Base-by-base conservation (phyloP, 2,888 invertebrate species). In the Amphipoea lucens region DNA sequence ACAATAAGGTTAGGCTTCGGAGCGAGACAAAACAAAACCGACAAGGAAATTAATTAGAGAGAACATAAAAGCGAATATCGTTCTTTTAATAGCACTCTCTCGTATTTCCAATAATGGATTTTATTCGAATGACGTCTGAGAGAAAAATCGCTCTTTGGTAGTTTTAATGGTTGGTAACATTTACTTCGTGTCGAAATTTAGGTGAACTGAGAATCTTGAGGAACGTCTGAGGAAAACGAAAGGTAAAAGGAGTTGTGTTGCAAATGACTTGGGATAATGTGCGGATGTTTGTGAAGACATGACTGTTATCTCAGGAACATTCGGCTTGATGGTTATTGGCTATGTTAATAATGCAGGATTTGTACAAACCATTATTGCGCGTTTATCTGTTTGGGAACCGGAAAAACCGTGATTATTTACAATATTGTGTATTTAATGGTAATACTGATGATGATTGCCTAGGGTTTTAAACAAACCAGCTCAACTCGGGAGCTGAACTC, bases 181-280 rank as follows among this genome's bases (percentile, higher is more conserved):
- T 84, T 81, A 68, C 75, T 80, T 81, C 54, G 66, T 77, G 78
- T 84, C 62, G 65, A 74, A 82, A 68, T 70, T 62, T 76, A 86
- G 83, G 79, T 87, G 77, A 76, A 77, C 45, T 73, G 29, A 66
- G 69, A 51, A 45, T 63, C 74, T 70, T 72, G 23, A 76, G 11
- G 65, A 60, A 29, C 73, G 45, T 76, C 75, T 76, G 68, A 82
- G 75, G 82, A 84, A 89, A 90, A 86, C 77, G 72, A 67, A 71
- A 85, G 88, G 86, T 82, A 82, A 87, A 88, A 87, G 83, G 79
- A 81, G 82, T 87, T 85, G 86, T 89, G 89, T 89, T 87, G 88
- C 85, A 90, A 91, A 91, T 89, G 86, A 88, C 85, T 89, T 80
- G 88, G 90, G 89, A 89, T 90, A 90, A 90, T 90, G 89, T 87